Evolutionary conservation across 2,888 invertebrate genomes (phyloP).

Genomic region (Drosophila parthenogenetica): DNA sequence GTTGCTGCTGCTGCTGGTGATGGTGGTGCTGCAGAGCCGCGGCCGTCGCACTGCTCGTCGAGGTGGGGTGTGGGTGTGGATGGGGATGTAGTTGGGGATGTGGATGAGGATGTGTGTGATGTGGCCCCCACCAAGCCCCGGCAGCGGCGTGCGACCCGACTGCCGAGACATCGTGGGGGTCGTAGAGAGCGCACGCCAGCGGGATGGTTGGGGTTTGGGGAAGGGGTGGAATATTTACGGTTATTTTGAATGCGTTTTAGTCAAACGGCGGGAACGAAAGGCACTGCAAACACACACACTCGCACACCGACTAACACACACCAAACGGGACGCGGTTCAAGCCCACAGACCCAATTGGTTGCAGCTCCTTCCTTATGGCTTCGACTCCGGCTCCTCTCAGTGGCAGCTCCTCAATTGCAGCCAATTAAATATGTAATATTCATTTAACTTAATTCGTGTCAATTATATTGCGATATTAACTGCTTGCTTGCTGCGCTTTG

Average conservation of each 20-base stretch:
- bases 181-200: conserved; percentile 86
- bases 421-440: conserved; percentile 6
- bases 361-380: conserved; percentile 3
- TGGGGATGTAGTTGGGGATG: conserved; percentile 43
- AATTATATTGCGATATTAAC: conserved; percentile 24
- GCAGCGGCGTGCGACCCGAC: conserved; percentile 86
- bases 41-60: conserved; percentile 85
- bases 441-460: conserved; percentile 16
- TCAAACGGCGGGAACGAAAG: conserved; percentile 52
- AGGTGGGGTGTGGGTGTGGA: conserved; percentile 72
- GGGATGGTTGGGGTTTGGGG: conserved; percentile 86
- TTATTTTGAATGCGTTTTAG: conserved; percentile 85
- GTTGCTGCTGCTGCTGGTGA: conserved; percentile 82
- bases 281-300: conserved; percentile 26
- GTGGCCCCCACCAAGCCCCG: conserved; percentile 86
- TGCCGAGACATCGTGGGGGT: conserved; percentile 86
- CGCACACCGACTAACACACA: background rate
- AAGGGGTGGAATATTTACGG: conserved; percentile 86
- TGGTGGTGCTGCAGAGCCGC: conserved; percentile 79
- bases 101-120: conserved; percentile 82
- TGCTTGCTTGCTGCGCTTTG: conserved; percentile 24
- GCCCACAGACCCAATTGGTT: conserved; percentile 12
- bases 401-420: background rate
- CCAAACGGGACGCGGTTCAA: conserved; percentile 32
- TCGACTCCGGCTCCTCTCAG: background rate